phyloP scores from a whole-genome alignment of 2,797 vertebrate genomes.

The Rhyacichthys aspro region DNA sequence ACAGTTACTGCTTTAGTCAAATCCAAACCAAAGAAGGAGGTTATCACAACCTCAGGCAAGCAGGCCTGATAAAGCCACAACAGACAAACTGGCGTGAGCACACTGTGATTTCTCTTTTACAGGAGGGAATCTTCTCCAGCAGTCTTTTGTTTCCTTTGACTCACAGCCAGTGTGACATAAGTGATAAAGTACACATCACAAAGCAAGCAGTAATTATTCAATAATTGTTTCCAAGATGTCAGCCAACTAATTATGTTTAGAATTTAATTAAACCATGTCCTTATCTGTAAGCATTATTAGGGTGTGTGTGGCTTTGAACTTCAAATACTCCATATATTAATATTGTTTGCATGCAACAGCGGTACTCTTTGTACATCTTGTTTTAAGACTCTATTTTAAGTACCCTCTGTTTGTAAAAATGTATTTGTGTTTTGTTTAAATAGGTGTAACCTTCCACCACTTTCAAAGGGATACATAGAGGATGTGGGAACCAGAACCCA shows the following conservation, averaged over 20 bases:
- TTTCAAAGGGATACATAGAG: slow-evolving; percentile 87
- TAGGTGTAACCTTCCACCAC: slow-evolving; percentile 96
- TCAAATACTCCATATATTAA: no score
- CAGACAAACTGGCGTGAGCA: not conserved
- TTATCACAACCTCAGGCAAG: slow-evolving; percentile 1
- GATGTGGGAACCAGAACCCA: slow-evolving; percentile 92
- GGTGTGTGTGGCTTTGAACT: no score
- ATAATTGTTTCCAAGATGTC: no score
- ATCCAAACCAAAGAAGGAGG: not conserved
- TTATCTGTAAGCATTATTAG: no score
- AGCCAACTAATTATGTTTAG: no score
- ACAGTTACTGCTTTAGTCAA: not conserved
- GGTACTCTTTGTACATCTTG: no score
- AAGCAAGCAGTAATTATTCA: not conserved
- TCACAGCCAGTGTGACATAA: slow-evolving; percentile 4
- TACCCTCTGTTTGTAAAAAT: not conserved
- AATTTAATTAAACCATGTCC: no score
- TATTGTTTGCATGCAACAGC: no score
- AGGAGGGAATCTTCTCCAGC: not conserved
- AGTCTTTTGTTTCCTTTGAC: not conserved
- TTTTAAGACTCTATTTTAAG: no score
- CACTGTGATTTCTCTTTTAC: not conserved
- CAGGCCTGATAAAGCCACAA: not conserved
- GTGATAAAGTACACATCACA: no score
- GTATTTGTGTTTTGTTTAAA: slow-evolving; percentile 7